Evolutionary conservation across 1,140 invertebrate genomes (phyloP), one percentile per base, ranked within the genome.

Genomic region (Adoxophyes honmai): DNA sequence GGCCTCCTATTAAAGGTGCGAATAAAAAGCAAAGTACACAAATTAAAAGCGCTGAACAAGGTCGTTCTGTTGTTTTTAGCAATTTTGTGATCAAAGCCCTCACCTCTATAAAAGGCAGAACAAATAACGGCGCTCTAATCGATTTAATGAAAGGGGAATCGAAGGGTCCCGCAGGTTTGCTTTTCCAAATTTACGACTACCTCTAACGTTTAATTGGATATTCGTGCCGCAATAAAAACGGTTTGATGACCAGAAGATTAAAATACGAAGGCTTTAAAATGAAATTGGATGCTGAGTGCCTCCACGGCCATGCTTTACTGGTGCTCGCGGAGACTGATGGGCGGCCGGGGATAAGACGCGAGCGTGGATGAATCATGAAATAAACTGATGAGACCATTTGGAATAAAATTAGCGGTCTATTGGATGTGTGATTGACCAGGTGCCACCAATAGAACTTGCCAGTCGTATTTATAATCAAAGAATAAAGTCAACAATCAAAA

Each of bases 81-180:
- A 75, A 81, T 78, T 77, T 72, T 64, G 62, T 65, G 73, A 78
- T 75, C 71, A 72, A 79, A 77, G 68, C 70, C 59, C 65, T 76
- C 60, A 74, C 70, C 71, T 75, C 65, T 71, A 75, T 70, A 79
- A 76, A 78, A 73, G 68, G 64, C 48, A 64, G 58, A 60, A 66
- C 64, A 75, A 76, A 81, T 75, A 80, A 64, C 64, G 55, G 57
- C 64, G 59, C 63, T 60, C 72, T 80, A 80, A 81, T 81, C 75
- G 73, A 78, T 82, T 78, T 81, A 82, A 82, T 81, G 74, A 79
- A 79, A 81, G 68, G 70, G 73, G 70, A 76, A 78, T 77, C 69
- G 76, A 78, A 76, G 72, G 75, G 72, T 73, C 65, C 67, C 66
- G 62, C 64, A 75, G 73, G 78, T 79, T 79, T 72, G 67, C 70